phyloP scores from a whole-genome alignment of 2,888 invertebrate species.

The Rhagonycha fulva region DNA sequence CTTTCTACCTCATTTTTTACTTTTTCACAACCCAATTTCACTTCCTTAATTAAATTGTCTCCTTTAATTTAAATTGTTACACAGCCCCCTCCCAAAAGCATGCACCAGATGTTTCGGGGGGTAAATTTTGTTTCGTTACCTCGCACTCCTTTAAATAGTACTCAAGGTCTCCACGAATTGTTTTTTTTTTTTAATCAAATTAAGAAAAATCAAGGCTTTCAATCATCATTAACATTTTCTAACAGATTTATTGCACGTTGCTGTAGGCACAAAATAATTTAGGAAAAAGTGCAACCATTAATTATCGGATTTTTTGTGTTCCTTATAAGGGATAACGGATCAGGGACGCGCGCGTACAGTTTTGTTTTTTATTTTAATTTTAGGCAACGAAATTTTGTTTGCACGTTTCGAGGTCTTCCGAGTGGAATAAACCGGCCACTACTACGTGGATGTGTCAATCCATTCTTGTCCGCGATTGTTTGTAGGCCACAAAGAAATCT shows the following conservation, averaged over 20 bases:
- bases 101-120: no score
- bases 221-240: neutral
- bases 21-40: neutral
- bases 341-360: neutral
- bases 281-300: neutral
- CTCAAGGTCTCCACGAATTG: neutral
- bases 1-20: neutral
- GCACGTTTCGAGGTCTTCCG: neutral
- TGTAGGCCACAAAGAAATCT: slow-evolving; percentile 14
- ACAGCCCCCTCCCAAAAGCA: no score
- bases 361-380: neutral
- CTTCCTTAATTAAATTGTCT: neutral
- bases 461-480: slow-evolving; percentile 3
- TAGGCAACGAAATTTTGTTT: neutral
- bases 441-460: neutral
- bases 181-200: neutral
- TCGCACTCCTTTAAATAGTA: neutral
- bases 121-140: neutral
- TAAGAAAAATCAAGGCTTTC: neutral
- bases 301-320: neutral
- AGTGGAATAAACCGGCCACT: neutral
- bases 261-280: neutral
- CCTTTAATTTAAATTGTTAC: no score
- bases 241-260: neutral
- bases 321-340: neutral